Conservation (phyloP, 2,888 invertebrate species). For the Ennomos erosarius region DNA sequence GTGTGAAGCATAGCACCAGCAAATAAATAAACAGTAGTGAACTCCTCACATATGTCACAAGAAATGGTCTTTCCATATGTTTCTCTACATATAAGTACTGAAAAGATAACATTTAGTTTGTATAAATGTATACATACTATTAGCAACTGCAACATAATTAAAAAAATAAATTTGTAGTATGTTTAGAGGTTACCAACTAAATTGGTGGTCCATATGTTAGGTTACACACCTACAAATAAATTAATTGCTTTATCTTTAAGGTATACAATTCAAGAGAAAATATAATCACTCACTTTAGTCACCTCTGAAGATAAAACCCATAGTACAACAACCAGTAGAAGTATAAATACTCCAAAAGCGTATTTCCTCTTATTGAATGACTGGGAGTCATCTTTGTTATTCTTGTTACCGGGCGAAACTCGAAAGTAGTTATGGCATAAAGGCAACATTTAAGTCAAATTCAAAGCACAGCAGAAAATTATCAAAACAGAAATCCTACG, state of each 20-base stretch:
- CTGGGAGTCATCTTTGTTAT: conserved; percentile 69
- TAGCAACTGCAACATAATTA: too few relatives aligned
- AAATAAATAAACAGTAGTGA: conserved; percentile 97
- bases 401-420: conserved; percentile 70
- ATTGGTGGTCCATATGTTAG: too few relatives aligned
- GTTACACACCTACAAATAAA: too few relatives aligned
- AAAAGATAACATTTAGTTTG: conserved; percentile 51
- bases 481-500: conserved; percentile 35
- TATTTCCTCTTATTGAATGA: conserved; percentile 81
- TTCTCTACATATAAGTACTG: conserved; percentile 95
- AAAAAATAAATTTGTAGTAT: too few relatives aligned
- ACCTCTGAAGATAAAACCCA: conserved; percentile 98
- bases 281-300: conserved; percentile 90
- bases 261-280: neutral
- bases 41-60: conserved; percentile 97
- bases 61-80: conserved; percentile 96
- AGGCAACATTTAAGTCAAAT: conserved; percentile 78
- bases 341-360: conserved; percentile 93
- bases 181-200: too few relatives aligned
- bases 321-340: conserved; percentile 96
- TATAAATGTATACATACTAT: too few relatives aligned
- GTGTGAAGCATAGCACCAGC: conserved; percentile 94
- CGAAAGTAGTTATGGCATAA: conserved; percentile 81
- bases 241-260: too few relatives aligned
- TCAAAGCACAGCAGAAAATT: conserved; percentile 34